Base-by-base conservation (phyloP, 2,888 invertebrate genomes). In the Cheilosia variabilis region DNA sequence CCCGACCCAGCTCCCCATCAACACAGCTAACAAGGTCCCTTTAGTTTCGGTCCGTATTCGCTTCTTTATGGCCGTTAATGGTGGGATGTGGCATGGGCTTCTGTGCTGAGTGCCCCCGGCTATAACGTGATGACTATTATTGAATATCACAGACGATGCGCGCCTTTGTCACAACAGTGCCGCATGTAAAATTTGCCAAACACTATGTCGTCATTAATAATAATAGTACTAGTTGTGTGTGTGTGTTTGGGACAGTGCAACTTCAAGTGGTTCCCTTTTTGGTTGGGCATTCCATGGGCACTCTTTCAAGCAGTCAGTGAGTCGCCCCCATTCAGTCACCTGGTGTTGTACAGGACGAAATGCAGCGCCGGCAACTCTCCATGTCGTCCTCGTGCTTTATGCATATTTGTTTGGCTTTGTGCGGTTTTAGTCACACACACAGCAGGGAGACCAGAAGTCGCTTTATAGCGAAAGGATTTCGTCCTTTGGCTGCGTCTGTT, bases 341-440 rank as follows among this genome's bases (percentile, higher is more conserved):
- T 68, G 78, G 60, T 82, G 17, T n/a, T 6, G 4, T 22, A 22
- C 5, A n/a, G 9, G 62, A 43, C 53, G 53, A 69, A 69, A 60
- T 76, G 65, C 27, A 77, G 65, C 55, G 43, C 19, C 50, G 58
- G 66, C 50, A 57, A 57, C 45, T 58, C 45, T 66, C 71, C 37
- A 34, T 66, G 55, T 27, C 53, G 62, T 43, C 19, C 17, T 47
- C 50, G 41, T 50, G 69, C 79, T 58, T 84, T 75, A 75, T 65
- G 75, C 71, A 75, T 84, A 79, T 84, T 84, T 73, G 84, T 80
- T 76, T 84, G 80, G 75, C 71, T 75, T 84, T 84, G 75, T 84
- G 84, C 71, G 84, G 84, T 84, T 79, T 84, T 66, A 75, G 71
- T 75, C 65, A 63, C 55, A 68, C 45, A 76, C 53, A 68, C 50